Evolutionary conservation across 2,797 vertebrate species (phyloP), one percentile per base, ranked within the genome.

Genomic region (Luscinia megarhynchos): DNA sequence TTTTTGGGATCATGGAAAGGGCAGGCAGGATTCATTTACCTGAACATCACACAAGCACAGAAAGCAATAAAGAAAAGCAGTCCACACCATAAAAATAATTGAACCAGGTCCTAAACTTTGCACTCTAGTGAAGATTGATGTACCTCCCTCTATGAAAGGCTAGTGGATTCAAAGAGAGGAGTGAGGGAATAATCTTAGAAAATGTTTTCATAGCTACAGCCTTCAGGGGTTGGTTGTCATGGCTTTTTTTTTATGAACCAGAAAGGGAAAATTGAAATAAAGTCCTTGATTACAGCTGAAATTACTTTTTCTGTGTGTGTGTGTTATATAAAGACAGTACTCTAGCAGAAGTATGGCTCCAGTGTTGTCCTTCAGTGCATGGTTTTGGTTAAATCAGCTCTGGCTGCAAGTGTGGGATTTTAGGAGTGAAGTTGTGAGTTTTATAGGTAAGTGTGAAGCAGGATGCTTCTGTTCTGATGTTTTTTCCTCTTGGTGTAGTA

Each of bases 131-230:
- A 46, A 38, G 48, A 24, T 19, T 46, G 40, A 11, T 61, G 34
- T 85, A 38, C 17, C 9, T 94, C 12, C 12, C 7, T 1, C 9
- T 76, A 0, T 61, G 64, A 46, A 30, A 76, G 51, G 51, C 53
- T 70, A 48, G 11, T 51, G 45, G 70, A 58, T 53, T 82, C 43
- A 17, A 45, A 64, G 51, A 17, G 58, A 29, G 20, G 17, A 9
- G 1, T 12, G 23, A 48, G 13, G 24, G 29, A 57, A 21, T 34
- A 21, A 4, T 68, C 9, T 22, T 48, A 9, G 0, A 0, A 19
- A 73, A 57, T 16, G 2, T 32, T 91, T 80, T 58, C 57, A 7
- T 43, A n/a, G 53, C 72, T 84, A 34, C 23, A 73, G 29, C 38
- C 20, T 64, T 40, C 0, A 6, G 12, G 10, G 3, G 3, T 24